These are phyloP conservation scores for Lithophane leautieri DNA, from an alignment of 2,888 invertebrate species.

Conservation along the genomic window DNA sequence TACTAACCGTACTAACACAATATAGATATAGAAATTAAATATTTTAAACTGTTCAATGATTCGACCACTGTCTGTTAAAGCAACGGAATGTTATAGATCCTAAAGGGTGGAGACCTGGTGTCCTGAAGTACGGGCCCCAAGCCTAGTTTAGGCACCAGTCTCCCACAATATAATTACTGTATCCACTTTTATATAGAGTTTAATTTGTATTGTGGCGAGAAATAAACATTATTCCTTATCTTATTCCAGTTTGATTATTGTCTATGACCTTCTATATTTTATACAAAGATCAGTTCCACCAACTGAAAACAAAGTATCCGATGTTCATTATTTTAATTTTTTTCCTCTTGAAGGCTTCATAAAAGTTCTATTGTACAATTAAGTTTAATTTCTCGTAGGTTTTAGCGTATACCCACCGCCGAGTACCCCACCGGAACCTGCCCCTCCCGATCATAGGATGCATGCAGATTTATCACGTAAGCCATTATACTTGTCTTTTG, in stretches of 20 bases:
- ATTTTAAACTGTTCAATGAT: no score
- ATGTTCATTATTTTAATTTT: neutral
- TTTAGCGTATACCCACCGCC: conserved; percentile 96
- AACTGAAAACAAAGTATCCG: neutral
- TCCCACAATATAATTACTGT: no score
- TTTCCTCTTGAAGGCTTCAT: neutral
- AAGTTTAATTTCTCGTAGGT: conserved; percentile 82
- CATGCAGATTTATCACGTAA: conserved; percentile 89
- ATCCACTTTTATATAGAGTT: no score
- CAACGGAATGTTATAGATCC: no score
- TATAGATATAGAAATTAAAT: no score
- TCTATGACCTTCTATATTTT: neutral
- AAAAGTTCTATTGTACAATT: neutral
- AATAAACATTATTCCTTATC: no score
- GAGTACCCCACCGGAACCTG: conserved; percentile 96
- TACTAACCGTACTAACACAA: no score
- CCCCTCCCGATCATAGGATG: conserved; percentile 94
- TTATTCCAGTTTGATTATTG: neutral
- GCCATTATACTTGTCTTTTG: conserved; percentile 59
- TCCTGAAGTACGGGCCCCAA: no score
- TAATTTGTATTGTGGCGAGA: no score
- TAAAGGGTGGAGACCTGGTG: no score
- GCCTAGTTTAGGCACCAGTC: no score
- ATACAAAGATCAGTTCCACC: neutral
- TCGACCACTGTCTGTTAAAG: no score